Evolutionary conservation across 2,888 invertebrate genomes (phyloP).

Genomic region (Didymodactylos carnosus): DNA sequence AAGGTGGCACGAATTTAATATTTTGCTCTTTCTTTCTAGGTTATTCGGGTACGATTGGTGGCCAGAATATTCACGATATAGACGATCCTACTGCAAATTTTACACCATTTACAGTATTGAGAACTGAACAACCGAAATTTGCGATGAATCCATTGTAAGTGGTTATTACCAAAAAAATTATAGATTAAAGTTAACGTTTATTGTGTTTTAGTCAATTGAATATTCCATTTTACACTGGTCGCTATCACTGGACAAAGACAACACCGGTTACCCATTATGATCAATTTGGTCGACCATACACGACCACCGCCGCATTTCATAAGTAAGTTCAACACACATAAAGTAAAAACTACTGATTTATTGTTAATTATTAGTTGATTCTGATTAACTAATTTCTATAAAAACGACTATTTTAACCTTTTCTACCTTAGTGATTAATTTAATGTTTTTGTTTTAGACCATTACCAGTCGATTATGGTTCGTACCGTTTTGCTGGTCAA

Average conservation of each 20-base stretch:
- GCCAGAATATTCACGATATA: background rate
- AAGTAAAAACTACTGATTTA: too few relatives aligned
- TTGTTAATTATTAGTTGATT: too few relatives aligned
- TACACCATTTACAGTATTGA: background rate
- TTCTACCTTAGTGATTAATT: background rate
- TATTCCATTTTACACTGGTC: conserved; percentile 12
- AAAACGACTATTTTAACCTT: background rate
- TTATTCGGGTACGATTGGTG: conserved; percentile 9
- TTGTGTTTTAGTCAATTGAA: conserved; percentile 10
- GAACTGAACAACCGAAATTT: conserved; percentile 9
- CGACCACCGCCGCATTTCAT: conserved; percentile 10
- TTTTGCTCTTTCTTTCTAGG: background rate
- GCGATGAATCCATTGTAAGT: conserved; percentile 10
- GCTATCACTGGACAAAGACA: conserved; percentile 1
- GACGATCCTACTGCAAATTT: conserved; percentile 7
- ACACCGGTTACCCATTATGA: conserved; percentile 10
- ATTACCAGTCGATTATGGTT: background rate
- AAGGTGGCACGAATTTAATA: background rate
- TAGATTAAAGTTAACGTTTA: background rate
- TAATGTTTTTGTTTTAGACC: background rate
- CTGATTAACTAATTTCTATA: too few relatives aligned
- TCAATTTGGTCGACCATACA: conserved; percentile 1
- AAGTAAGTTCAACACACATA: too few relatives aligned
- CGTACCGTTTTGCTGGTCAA: background rate
- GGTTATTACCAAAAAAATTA: background rate